phyloP scores from a whole-genome alignment of 2,113 vertebrate genomes.

The Stercorarius parasiticus region DNA sequence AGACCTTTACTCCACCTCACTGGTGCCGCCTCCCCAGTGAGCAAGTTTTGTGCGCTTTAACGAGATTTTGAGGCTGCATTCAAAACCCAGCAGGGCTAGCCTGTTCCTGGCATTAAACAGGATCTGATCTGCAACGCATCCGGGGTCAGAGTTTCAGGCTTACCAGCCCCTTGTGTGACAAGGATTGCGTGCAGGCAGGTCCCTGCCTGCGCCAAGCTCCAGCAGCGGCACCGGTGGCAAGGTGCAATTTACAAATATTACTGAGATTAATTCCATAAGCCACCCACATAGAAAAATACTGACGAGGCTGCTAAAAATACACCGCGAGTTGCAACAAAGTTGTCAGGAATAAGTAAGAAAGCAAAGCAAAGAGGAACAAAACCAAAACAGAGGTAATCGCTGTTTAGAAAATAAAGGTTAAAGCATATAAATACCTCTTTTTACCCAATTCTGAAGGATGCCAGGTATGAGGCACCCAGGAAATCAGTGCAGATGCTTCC shows the following conservation, averaged over 20 bases:
- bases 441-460: neutral
- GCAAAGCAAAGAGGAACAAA: constrained; percentile 27
- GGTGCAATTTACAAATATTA: constrained; percentile 66
- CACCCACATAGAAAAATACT: constrained; percentile 61
- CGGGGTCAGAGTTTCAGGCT: neutral
- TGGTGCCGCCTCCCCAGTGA: neutral
- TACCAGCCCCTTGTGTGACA: neutral
- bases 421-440: neutral
- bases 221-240: neutral
- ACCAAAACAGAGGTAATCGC: constrained; percentile 50
- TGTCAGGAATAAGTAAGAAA: constrained; percentile 61
- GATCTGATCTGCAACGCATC: fast-evolving
- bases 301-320: constrained; percentile 59
- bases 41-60: neutral
- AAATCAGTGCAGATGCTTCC: fast-evolving
- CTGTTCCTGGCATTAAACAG: neutral
- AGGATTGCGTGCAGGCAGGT: neutral
- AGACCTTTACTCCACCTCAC: neutral
- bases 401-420: constrained; percentile 52
- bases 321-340: constrained; percentile 41
- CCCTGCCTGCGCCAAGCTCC: neutral
- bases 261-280: constrained; percentile 61
- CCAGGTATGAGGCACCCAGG: neutral
- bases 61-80: neutral
- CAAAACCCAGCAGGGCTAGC: neutral